These are phyloP conservation scores for Mungos mungo DNA, from an alignment of 2,113 vertebrate species.

Conservation along the genomic window DNA sequence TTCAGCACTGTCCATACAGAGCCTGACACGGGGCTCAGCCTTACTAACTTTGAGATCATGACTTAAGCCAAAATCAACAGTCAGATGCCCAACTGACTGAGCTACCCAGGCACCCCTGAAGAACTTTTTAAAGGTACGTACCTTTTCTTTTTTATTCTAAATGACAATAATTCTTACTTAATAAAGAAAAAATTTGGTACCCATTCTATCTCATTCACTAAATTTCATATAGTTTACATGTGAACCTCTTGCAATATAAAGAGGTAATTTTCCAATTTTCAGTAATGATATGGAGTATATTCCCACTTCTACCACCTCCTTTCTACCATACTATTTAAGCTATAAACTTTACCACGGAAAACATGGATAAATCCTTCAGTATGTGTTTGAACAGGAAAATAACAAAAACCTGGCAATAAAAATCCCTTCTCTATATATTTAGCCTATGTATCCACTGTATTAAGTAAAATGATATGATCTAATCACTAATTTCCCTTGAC, in stretches of 20 bases:
- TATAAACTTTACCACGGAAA: neutral
- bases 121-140: neutral
- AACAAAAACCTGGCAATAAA: neutral
- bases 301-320: neutral
- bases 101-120: too few species aligned
- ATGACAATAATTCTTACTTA: neutral
- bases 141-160: constrained; percentile 46
- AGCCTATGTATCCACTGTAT: neutral
- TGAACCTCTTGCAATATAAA: neutral
- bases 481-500: neutral
- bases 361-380: neutral
- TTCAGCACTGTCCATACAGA: too few species aligned
- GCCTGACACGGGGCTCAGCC: too few species aligned
- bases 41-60: too few species aligned
- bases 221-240: neutral
- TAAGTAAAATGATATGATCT: neutral
- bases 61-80: too few species aligned
- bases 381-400: neutral
- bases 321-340: neutral
- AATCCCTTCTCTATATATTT: neutral
- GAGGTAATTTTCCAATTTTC: neutral
- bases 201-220: neutral
- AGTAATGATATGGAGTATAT: neutral
- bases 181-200: neutral
- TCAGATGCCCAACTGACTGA: too few species aligned